Evolutionary conservation across 2,888 invertebrate genomes (phyloP).

Genomic region (Notocelia uddmanniana): DNA sequence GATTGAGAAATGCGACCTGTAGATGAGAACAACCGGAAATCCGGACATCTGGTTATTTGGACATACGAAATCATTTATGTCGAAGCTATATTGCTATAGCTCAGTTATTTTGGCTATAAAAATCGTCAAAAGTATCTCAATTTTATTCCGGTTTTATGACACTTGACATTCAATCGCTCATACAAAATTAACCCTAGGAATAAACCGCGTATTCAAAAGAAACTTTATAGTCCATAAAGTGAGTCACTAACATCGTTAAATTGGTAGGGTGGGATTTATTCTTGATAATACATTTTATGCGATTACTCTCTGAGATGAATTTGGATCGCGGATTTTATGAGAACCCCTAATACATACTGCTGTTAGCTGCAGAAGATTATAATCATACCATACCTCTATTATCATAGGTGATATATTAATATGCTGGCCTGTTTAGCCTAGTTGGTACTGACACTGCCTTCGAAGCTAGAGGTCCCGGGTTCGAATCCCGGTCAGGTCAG

Average conservation of each 20-base stretch:
- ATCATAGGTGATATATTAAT: too few relatives aligned
- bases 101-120: constrained; percentile 14
- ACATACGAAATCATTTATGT: too few relatives aligned
- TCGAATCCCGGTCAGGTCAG: too few relatives aligned
- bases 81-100: background rate
- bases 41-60: too few relatives aligned
- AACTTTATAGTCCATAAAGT: constrained; percentile 75
- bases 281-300: constrained; percentile 72
- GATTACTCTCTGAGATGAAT: constrained; percentile 66
- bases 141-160: constrained; percentile 39
- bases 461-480: too few relatives aligned
- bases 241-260: constrained; percentile 71
- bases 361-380: constrained; percentile 1
- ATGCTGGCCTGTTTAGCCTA: too few relatives aligned
- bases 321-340: constrained; percentile 64
- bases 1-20: too few relatives aligned
- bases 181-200: constrained; percentile 55
- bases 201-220: constrained; percentile 64
- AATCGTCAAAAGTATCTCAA: constrained; percentile 33
- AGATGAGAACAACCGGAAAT: too few relatives aligned
- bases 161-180: constrained; percentile 50
- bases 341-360: constrained; percentile 40
- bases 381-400: background rate
- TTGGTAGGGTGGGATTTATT: constrained; percentile 60
- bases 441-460: too few relatives aligned